Evolutionary conservation across 2,888 invertebrate species (phyloP).

Genomic region (Parthenolecanium corni): DNA sequence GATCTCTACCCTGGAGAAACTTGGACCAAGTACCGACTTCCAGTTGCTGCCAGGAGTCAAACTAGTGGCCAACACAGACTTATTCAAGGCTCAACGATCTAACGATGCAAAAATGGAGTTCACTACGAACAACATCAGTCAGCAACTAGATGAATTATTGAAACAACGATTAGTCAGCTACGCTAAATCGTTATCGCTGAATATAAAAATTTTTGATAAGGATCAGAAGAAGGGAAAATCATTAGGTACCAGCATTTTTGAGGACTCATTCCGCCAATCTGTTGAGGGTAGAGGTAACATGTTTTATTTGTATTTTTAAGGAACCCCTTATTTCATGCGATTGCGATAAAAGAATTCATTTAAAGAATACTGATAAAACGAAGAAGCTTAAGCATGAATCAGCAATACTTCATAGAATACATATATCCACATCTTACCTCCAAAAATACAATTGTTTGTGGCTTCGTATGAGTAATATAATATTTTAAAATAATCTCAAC

Average conservation of each 20-base stretch:
- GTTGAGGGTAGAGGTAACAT: conserved; percentile 28
- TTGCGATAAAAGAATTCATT: too few relatives aligned
- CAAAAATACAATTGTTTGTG: too few relatives aligned
- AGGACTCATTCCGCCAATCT: conserved; percentile 30
- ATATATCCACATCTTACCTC: too few relatives aligned
- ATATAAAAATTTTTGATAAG: conserved; percentile 55
- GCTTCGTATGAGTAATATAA: too few relatives aligned
- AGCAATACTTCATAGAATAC: too few relatives aligned
- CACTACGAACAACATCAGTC: conserved; percentile 35
- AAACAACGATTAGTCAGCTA: conserved; percentile 58
- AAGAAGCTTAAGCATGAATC: too few relatives aligned
- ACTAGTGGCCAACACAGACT: conserved; percentile 43
- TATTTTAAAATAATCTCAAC: too few relatives aligned
- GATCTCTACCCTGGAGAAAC: conserved; percentile 59
- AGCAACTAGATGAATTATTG: conserved; percentile 61
- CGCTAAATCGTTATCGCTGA: conserved; percentile 59
- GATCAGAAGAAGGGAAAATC: conserved; percentile 45
- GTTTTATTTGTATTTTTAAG: too few relatives aligned
- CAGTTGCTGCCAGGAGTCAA: conserved; percentile 60
- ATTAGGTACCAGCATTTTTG: conserved; percentile 38
- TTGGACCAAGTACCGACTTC: conserved; percentile 55
- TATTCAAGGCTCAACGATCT: conserved; percentile 7
- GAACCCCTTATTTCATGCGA: too few relatives aligned
- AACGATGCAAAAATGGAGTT: conserved; percentile 18
- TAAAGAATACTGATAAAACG: too few relatives aligned